Base-by-base conservation (phyloP, 2,797 vertebrate species). In the Danionella dracula region DNA sequence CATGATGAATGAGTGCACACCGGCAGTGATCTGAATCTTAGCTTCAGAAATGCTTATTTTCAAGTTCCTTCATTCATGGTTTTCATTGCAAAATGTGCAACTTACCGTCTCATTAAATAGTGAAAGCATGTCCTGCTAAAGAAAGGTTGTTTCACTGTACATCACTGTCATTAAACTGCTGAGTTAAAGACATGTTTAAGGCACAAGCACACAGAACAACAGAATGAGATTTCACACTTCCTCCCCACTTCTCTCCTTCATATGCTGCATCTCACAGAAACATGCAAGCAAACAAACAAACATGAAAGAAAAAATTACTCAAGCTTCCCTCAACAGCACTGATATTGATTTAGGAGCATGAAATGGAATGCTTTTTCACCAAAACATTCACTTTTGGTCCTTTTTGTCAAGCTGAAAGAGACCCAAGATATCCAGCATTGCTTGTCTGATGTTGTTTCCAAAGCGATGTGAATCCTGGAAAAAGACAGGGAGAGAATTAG, bases 391-490 rank as follows among this genome's bases (percentile, higher is more conserved):
- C 73, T 88, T 84, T 11, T 61, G 37, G 17, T 50, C 57, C 49
- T 91, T 93, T 50, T 82, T 76, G 17, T 72, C 46, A 1, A 81
- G 31, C 67, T 88, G 78, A 76, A 94, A 96, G 67, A 99, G 86
- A 61, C 16, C 51, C 78, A 93, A 79, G 11, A 96, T 92, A 70
- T 98, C 96, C 21, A 85, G 41, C 93, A 98, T 87, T 44, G 96
- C 92, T 66, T 88, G 86, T 72, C 10, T 79, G 82, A 99, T 88
- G 83, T 94, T 86, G 74, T 19, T 57, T 19, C 95, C 95, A 41
- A 98, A 98, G 46, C 96, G 95, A 56, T 93, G 93, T 0, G 96
- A 97, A 76, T 98, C 92, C 97, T 99, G 32, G 61, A 49, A 17
- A 55, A 12, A 41, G 11, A 38, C 11, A 4, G 4, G 20, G 17